Percentiles rank a stretch among this genome's conserved stretches.
These are phyloP conservation scores for Cynopterus brachyotis DNA, from an alignment of 2,113 vertebrate genomes.

Conservation along the genomic window DNA sequence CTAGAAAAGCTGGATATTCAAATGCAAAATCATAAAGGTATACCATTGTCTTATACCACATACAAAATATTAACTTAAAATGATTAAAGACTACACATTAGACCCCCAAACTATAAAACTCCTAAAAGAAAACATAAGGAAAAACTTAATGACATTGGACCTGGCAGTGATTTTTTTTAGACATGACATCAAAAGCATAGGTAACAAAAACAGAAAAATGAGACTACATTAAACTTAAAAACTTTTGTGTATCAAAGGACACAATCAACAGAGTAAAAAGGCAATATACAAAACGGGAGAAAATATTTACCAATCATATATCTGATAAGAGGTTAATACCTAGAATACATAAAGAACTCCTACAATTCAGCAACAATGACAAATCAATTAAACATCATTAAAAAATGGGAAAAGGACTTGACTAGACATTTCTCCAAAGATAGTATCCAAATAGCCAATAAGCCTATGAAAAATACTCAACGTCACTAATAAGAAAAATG, in stretches of 20 bases:
- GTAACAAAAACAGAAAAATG: background rate
- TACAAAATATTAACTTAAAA: background rate
- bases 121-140: background rate
- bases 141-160: background rate
- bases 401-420: background rate
- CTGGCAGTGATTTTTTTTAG: background rate
- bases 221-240: background rate
- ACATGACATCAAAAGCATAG: background rate
- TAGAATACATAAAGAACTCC: background rate
- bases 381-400: background rate
- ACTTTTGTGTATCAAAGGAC: background rate
- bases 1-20: background rate
- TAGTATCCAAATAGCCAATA: background rate
- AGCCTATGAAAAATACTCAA: background rate
- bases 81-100: background rate
- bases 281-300: background rate
- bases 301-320: background rate
- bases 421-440: background rate
- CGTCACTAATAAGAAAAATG: background rate
- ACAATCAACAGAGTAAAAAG: background rate
- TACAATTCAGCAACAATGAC: background rate
- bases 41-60: background rate
- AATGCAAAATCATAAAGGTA: background rate
- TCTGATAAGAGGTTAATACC: background rate
- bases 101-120: background rate